Base-by-base conservation (phyloP, 1,140 invertebrate genomes). In the Cephus cinctus region DNA sequence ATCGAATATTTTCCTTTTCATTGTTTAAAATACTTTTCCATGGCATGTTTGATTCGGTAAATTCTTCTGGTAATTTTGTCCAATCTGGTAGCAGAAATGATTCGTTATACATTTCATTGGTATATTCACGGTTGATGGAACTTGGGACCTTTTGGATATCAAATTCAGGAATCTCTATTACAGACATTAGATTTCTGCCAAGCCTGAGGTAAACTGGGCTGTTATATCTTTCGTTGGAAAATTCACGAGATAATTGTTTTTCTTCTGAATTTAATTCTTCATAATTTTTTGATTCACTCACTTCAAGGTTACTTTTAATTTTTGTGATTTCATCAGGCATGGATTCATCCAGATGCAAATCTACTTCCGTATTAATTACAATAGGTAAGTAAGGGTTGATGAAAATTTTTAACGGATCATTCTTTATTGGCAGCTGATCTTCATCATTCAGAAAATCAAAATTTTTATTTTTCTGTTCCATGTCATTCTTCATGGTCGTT, bases 371-470 rank as follows among this genome's bases (percentile, higher is more conserved):
- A 23, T 41, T 41, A 8, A 20, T 20, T 14, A 41, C 39, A 12
- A 41, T 41, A 19, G 39, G 39, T 19, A 41, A 20, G 20, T 41
- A 41, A 19, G 39, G 39, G 14, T 41, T 41, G 11, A 41, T 27
- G 25, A 8, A n/a, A n/a, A 27, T n/a, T 27, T n/a, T 27, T n/a
- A n/a, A 27, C 25, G n/a, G n/a, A n/a, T n/a, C n/a, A n/a, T n/a
- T n/a, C n/a, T n/a, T n/a, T n/a, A n/a, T n/a, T n/a, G n/a, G n/a
- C n/a, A n/a, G n/a, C n/a, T n/a, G n/a, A n/a, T n/a, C n/a, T n/a
- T n/a, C n/a, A n/a, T n/a, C n/a, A n/a, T n/a, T n/a, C n/a, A n/a
- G n/a, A n/a, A n/a, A n/a, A n/a, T n/a, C n/a, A n/a, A n/a, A n/a
- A n/a, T n/a, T n/a, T n/a, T n/a, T n/a, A n/a, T n/a, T n/a, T n/a